Conservation (phyloP, 2,113 vertebrate species). For the Thunnus thynnus region DNA sequence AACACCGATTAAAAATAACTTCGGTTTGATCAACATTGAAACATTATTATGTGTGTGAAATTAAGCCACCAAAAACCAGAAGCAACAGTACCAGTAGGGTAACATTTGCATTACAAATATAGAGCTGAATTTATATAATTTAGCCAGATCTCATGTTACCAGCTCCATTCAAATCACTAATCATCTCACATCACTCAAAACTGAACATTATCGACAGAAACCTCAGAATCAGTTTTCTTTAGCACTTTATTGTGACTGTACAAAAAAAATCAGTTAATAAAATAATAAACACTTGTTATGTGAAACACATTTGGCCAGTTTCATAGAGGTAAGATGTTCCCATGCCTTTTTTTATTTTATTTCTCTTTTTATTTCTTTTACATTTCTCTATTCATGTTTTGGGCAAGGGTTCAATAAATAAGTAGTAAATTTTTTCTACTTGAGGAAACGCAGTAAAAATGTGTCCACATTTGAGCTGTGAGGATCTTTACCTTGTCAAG, state of each 20-base stretch:
- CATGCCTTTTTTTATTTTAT: constrained; percentile 18
- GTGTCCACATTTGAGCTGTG: constrained; percentile 24
- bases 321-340: constrained; percentile 50
- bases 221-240: constrained; percentile 35
- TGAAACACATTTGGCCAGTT: constrained; percentile 72
- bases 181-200: background rate
- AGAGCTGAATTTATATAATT: background rate
- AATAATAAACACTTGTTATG: constrained; percentile 65
- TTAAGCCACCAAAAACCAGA: too few relatives aligned
- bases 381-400: constrained; percentile 11
- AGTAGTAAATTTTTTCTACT: background rate
- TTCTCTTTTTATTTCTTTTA: constrained; percentile 5
- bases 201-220: constrained; percentile 14
- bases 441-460: constrained; percentile 21
- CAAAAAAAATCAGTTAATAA: constrained; percentile 78
- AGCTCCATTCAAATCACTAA: background rate
- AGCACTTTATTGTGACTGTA: constrained; percentile 82
- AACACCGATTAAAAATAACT: background rate
- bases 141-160: background rate
- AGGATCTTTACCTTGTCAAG: constrained; percentile 35
- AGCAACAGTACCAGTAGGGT: too few relatives aligned
- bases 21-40: too few relatives aligned
- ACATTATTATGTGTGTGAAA: too few relatives aligned
- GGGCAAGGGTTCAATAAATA: constrained; percentile 44
- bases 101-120: too few relatives aligned